Evolutionary conservation across 2,888 invertebrate species (phyloP).

Genomic region (Adela reaumurella): DNA sequence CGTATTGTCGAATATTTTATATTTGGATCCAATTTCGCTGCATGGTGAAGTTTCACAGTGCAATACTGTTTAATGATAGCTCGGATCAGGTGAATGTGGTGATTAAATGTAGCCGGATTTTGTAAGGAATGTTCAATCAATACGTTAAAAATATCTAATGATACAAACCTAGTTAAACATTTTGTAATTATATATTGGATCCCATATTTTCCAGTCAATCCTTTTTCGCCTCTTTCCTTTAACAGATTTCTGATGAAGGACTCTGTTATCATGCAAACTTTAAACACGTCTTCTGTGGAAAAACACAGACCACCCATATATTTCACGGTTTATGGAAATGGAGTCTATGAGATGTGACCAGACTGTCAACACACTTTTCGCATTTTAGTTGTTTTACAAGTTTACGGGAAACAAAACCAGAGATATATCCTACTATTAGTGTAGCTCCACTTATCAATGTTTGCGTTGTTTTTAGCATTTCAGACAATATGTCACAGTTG

Average conservation of each 20-base stretch:
- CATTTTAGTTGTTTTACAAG: slow-evolving; percentile 3
- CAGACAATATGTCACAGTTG: slow-evolving; percentile 1
- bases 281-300: slow-evolving; percentile 11
- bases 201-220: neutral
- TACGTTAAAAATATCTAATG: neutral
- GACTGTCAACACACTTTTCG: slow-evolving; percentile 6
- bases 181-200: neutral
- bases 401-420: slow-evolving; percentile 3
- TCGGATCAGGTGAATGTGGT: slow-evolving; percentile 8
- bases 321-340: slow-evolving; percentile 11
- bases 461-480: neutral
- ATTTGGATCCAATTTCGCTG: slow-evolving; percentile 5
- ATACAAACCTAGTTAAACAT: neutral
- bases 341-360: slow-evolving; percentile 8
- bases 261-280: slow-evolving; percentile 8
- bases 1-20: slow-evolving; percentile 5
- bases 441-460: neutral
- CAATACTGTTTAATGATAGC: slow-evolving; percentile 11
- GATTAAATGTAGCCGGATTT: slow-evolving; percentile 7
- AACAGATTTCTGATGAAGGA: slow-evolving; percentile 1
- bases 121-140: slow-evolving; percentile 3
- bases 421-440: slow-evolving; percentile 4
- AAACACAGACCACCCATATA: slow-evolving; percentile 12
- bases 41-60: slow-evolving; percentile 9
- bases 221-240: neutral